A percentile compares a stretch with the other conserved stretches of the same genome.
phyloP scores from a whole-genome alignment of 1,140 invertebrate species.

The Cotesia glomerata region DNA sequence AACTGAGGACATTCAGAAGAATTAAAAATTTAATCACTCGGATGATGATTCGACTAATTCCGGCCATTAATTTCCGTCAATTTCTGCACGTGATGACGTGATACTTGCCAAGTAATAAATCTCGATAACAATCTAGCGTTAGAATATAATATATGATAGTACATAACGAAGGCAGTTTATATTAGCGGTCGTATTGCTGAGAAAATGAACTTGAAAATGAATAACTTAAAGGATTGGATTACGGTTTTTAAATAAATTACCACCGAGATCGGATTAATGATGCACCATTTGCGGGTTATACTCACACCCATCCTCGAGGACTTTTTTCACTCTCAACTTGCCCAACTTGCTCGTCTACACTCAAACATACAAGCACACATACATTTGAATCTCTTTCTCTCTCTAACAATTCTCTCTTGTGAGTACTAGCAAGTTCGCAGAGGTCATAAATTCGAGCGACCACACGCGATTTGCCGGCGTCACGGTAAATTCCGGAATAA shows the following conservation, averaged over 20 bases:
- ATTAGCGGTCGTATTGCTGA: neutral
- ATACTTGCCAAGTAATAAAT: slow-evolving; percentile 3
- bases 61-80: no score
- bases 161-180: neutral
- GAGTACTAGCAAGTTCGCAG: neutral
- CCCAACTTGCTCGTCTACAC: neutral
- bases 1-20: no score
- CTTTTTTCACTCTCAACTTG: neutral
- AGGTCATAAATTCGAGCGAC: slow-evolving; percentile 6
- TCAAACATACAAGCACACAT: neutral
- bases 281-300: slow-evolving; percentile 2
- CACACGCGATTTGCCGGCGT: slow-evolving; percentile 18
- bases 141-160: neutral
- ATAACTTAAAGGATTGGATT: neutral
- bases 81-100: neutral
- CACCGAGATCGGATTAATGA: slow-evolving; percentile 2
- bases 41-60: no score
- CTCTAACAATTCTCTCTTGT: neutral
- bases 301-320: neutral
- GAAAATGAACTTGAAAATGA: slow-evolving; percentile 6
- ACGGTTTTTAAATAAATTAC: neutral
- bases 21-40: no score
- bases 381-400: neutral
- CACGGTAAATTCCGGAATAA: slow-evolving; percentile 20
- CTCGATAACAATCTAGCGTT: neutral